These are phyloP conservation scores for Drosophila dives DNA, from an alignment of 2,888 invertebrate species.

Conservation along the genomic window DNA sequence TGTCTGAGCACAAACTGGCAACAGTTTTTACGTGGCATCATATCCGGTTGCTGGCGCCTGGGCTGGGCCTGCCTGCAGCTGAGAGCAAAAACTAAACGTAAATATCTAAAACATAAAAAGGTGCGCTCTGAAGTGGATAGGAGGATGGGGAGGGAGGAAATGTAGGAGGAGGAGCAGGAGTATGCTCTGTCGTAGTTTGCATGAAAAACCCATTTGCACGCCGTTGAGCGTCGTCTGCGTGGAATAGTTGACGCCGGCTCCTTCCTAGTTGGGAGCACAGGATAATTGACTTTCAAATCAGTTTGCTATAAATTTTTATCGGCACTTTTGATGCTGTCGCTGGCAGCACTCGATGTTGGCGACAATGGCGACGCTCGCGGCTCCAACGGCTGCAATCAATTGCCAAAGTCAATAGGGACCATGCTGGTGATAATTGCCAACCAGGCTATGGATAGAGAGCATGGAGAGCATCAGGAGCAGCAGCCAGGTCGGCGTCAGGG, in stretches of 20 bases:
- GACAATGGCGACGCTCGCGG: constrained; percentile 39
- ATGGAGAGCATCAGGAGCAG: constrained; percentile 19
- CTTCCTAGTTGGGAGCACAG: constrained; percentile 55
- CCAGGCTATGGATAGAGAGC: constrained; percentile 15
- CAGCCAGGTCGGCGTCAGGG: constrained; percentile 23
- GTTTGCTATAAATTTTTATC: constrained; percentile 84
- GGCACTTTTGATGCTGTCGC: constrained; percentile 81
- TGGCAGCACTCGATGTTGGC: constrained; percentile 58
- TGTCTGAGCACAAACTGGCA: constrained; percentile 5
- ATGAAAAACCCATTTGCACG: constrained; percentile 78
- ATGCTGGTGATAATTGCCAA: constrained; percentile 78
- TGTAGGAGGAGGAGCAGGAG: not conserved
- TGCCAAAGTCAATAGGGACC: constrained; percentile 79
- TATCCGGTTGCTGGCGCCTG: constrained; percentile 9
- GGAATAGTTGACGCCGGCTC: constrained; percentile 56
- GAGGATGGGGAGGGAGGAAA: not conserved
- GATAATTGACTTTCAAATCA: constrained; percentile 84
- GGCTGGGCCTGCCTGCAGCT: constrained; percentile 5
- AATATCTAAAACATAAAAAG: constrained; percentile 71
- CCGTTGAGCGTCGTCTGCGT: constrained; percentile 61
- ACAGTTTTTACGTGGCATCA: constrained; percentile 36
- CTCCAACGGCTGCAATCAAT: constrained; percentile 76
- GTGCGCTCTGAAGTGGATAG: constrained; percentile 24
- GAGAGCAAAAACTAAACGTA: constrained; percentile 46
- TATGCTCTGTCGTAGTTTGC: constrained; percentile 54